Evolutionary conservation across 2,888 invertebrate genomes (phyloP).

Genomic region (Macrosoma leucophasiata): DNA sequence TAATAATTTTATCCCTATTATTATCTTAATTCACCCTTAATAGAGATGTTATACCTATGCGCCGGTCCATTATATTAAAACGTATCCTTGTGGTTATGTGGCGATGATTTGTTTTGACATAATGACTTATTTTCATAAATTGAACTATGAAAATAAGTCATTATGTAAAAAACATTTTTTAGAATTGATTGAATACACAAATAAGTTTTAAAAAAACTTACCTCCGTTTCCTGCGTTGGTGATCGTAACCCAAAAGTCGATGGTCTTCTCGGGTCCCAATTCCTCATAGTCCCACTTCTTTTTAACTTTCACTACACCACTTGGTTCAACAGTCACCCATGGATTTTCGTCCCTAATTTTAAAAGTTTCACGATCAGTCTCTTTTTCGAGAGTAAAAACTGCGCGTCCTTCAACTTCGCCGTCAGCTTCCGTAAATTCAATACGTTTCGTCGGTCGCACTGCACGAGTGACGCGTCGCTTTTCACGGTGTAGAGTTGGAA

Average conservation of each 20-base stretch:
- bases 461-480: constrained; percentile 90
- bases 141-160: too few relatives aligned
- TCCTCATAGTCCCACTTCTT: constrained; percentile 99
- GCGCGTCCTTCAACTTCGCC: constrained; percentile 91
- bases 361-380: constrained; percentile 93
- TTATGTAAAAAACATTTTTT: background rate
- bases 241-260: constrained; percentile 97
- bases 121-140: too few relatives aligned
- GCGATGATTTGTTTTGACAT: too few relatives aligned
- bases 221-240: constrained; percentile 92
- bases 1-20: too few relatives aligned
- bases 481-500: constrained; percentile 80
- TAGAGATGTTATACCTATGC: too few relatives aligned
- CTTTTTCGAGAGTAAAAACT: constrained; percentile 93
- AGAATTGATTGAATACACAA: too few relatives aligned
- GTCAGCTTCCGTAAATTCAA: constrained; percentile 93
- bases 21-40: too few relatives aligned
- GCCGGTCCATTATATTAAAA: too few relatives aligned
- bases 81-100: too few relatives aligned
- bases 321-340: constrained; percentile 94
- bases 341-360: constrained; percentile 95
- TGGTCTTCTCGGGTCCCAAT: constrained; percentile 94
- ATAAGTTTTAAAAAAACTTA: constrained; percentile 70
- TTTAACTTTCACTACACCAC: constrained; percentile 93
- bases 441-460: constrained; percentile 94